Evolutionary conservation across 2,888 invertebrate species (phyloP).

Genomic region (Antitype chi): DNA sequence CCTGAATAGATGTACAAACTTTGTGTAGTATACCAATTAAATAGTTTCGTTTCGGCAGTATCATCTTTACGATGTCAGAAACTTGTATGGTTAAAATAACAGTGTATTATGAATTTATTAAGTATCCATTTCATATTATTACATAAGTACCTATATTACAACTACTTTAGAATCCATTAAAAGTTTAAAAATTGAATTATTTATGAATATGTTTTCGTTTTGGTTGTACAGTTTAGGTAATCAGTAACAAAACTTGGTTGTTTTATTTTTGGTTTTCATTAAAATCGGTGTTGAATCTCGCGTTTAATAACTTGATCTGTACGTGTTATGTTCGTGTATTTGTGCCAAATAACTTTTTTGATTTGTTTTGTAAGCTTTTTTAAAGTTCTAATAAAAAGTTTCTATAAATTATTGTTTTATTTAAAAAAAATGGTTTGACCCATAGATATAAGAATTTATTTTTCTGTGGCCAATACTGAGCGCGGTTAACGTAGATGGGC

Average conservation of each 20-base stretch:
- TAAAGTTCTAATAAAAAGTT: conserved; percentile 57
- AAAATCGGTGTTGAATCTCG: conserved; percentile 51
- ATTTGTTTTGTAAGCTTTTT: conserved; percentile 55
- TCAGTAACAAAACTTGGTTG: conserved; percentile 8
- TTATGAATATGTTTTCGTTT: conserved; percentile 13
- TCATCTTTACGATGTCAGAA: conserved; percentile 33
- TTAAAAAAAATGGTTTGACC: too few species aligned
- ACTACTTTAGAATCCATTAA: conserved; percentile 14
- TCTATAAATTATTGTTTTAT: conserved; percentile 3
- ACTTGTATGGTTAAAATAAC: conserved; percentile 24
- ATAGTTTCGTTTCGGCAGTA: conserved; percentile 19
- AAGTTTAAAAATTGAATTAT: conserved; percentile 10
- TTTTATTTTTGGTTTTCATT: conserved; percentile 15
- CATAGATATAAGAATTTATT: too few species aligned
- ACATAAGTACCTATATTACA: conserved; percentile 15
- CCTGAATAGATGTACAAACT: conserved; percentile 17
- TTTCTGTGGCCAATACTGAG: too few species aligned
- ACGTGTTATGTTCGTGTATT: conserved; percentile 39
- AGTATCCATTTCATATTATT: conserved; percentile 28
- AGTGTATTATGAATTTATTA: conserved; percentile 23
- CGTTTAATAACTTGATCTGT: conserved; percentile 36
- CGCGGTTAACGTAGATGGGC: too few species aligned
- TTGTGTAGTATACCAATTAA: conserved; percentile 20
- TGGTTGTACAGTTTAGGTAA: neutral
- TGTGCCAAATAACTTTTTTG: conserved; percentile 62